Base-by-base conservation (phyloP, 2,113 vertebrate genomes). In the Larimichthys polyactis region DNA sequence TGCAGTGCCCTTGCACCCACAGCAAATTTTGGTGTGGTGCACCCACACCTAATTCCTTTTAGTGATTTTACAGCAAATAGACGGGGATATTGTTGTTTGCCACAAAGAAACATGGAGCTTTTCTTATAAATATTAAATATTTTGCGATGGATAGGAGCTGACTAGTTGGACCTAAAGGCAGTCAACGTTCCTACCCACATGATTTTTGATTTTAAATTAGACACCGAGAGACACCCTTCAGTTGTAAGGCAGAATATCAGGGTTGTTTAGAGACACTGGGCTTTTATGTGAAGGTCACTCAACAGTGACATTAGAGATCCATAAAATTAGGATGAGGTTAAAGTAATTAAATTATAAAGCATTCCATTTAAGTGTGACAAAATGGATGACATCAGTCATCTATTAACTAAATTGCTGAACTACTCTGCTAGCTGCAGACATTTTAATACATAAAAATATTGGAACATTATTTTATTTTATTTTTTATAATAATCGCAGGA, bases 41-140 rank as follows among this genome's bases (percentile, higher is more conserved):
- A 48, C 22, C 27, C 24, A 73, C 24, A 59, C 54, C 48, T 70
- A 57, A 65, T 55, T 74, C 20, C 20, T 46, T 83, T 68, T 63
- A 78, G 55, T 74, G 58, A 59, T 70, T 58, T 58, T 2, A 68
- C 49, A 55, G 71, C 60, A 79, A 77, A 86, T 16, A 81, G 22
- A 55, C 8, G 9, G 0, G 10, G 52, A 54, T 69, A 69, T 60
- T 66, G 49, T 40, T 54, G 62, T 68, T 83, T n/a, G 57, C 19
- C 52, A n/a, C 8, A 17, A 43, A 27, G 44, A 32, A 60, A 43
- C 22, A 44, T 54, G 16, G 11, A 36, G 19, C 49, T 51, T 62
- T 68, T 46, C 7, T 62, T 59, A 40, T 11, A 27, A 27, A 27
- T 27, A 27, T 27, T 27, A 27, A 27, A 27, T 27, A 64, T 49